These are phyloP conservation scores for Pseudolaguvia tuberculata DNA, from an alignment of 2,113 vertebrate species.

Conservation along the genomic window DNA sequence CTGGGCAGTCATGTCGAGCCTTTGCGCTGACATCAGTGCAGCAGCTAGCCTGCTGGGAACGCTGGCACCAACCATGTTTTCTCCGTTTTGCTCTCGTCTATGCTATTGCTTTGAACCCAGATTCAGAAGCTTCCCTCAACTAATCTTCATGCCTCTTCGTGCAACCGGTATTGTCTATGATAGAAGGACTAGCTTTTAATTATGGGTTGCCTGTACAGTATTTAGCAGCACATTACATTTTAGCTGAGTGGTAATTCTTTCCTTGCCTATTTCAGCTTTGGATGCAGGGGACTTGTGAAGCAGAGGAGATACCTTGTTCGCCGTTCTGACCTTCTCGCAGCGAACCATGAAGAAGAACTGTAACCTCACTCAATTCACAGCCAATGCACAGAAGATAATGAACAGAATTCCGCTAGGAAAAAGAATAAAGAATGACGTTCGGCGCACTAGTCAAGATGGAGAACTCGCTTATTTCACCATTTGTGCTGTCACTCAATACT, in stretches of 20 bases:
- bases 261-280: too few relatives aligned
- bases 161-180: neutral
- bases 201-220: conserved; percentile 11
- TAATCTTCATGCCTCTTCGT: conserved; percentile 5
- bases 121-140: conserved; percentile 3
- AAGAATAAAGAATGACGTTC: neutral
- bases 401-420: neutral
- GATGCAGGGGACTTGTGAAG: too few relatives aligned
- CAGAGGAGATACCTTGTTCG: too few relatives aligned
- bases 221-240: neutral
- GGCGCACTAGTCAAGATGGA: neutral
- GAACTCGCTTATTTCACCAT: neutral
- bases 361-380: too few relatives aligned
- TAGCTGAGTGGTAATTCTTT: too few relatives aligned
- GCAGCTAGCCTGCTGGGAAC: conserved; percentile 14
- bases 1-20: conserved; percentile 17
- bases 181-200: conserved; percentile 19
- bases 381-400: too few relatives aligned
- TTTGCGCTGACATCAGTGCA: conserved; percentile 36
- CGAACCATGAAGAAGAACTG: too few relatives aligned
- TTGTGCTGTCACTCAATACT: neutral
- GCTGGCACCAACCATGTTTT: conserved; percentile 3
- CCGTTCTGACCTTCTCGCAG: too few relatives aligned
- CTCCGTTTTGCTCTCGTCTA: conserved; percentile 17
- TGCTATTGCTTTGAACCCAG: conserved; percentile 33